A percentile compares a stretch with the other conserved stretches of the same genome.
Evolutionary conservation across 2,888 invertebrate genomes (phyloP).

Genomic region (Meteorus colon): DNA sequence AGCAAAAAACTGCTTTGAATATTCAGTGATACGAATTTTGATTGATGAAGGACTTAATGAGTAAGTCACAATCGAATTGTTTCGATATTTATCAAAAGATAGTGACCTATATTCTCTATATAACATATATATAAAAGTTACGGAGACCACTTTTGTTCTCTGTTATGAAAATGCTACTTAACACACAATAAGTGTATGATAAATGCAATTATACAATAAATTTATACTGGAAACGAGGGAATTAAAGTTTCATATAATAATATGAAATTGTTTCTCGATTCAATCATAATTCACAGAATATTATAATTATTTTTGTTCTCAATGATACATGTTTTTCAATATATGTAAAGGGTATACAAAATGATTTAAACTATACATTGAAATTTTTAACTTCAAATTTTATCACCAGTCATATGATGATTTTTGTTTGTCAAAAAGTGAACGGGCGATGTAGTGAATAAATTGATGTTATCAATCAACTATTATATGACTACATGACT

Average conservation of each 20-base stretch:
- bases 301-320: not conserved
- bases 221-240: not conserved
- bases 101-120: not conserved
- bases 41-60: not conserved
- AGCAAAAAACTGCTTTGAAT: not conserved
- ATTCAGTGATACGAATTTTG: not conserved
- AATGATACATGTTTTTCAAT: constrained; percentile 2
- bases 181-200: not conserved
- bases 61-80: not conserved
- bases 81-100: not conserved
- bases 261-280: not conserved
- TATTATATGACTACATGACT: not conserved
- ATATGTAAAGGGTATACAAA: not conserved
- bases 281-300: not conserved
- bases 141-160: not conserved
- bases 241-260: not conserved
- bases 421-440: not conserved
- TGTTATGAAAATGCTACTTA: not conserved
- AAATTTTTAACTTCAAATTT: not conserved
- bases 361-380: not conserved
- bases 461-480: not conserved
- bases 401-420: not conserved
- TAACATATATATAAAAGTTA: not conserved
- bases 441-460: not conserved
- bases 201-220: not conserved